phyloP scores from a whole-genome alignment of 2,797 vertebrate genomes.

The Holocentrus rufus region DNA sequence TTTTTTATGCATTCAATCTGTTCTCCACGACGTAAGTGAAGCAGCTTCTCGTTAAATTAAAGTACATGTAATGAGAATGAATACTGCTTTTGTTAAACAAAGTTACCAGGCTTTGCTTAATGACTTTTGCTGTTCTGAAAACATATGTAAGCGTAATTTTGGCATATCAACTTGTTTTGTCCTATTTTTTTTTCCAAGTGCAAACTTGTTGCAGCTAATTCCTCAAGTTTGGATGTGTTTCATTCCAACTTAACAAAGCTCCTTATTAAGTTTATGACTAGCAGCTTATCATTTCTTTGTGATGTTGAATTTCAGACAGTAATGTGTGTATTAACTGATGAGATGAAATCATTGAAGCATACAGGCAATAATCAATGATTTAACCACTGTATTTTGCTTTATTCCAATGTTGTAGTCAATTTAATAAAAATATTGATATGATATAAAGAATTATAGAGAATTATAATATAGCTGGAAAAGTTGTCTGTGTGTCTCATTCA shows the following conservation, averaged over 20 bases:
- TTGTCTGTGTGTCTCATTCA: too few species aligned
- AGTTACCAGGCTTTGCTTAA: background rate
- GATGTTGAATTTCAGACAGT: background rate
- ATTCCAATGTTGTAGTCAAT: too few species aligned
- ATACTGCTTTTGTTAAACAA: slow-evolving; percentile 15
- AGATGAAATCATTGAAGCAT: slow-evolving; percentile 21
- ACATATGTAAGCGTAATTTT: background rate
- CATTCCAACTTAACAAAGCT: slow-evolving; percentile 2
- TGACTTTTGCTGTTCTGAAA: background rate
- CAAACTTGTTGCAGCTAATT: slow-evolving; percentile 15
- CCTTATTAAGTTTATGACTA: slow-evolving; percentile 29
- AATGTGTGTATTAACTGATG: slow-evolving; percentile 1
- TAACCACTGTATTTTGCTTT: too few species aligned
- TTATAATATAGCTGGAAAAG: too few species aligned
- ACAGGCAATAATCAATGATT: too few species aligned
- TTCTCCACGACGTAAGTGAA: background rate
- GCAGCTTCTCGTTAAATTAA: background rate
- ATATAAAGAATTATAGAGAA: too few species aligned
- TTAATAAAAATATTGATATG: too few species aligned
- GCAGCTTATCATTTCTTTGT: slow-evolving; percentile 11
- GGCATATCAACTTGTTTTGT: background rate
- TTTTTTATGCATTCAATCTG: slow-evolving; percentile 20
- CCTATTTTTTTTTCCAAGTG: background rate
- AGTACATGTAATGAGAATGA: background rate
- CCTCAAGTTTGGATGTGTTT: background rate